phyloP scores from a whole-genome alignment of 2,113 vertebrate genomes.

The Poeciliopsis turrubarensis region DNA sequence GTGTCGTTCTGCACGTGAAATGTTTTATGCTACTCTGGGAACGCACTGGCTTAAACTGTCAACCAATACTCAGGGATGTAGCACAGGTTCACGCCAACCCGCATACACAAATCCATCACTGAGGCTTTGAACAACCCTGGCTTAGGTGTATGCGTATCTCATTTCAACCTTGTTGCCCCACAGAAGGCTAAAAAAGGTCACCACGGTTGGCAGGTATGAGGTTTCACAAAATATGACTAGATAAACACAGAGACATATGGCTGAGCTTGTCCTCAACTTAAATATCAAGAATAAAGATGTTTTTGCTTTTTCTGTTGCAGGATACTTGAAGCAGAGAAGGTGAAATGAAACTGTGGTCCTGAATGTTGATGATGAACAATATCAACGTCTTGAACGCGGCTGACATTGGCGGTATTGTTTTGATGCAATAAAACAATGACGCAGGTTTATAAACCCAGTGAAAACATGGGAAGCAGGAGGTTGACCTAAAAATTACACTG shows the following conservation, averaged over 20 bases:
- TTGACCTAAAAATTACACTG: constrained; percentile 2
- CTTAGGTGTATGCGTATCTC: constrained; percentile 70
- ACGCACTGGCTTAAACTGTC: constrained; percentile 60
- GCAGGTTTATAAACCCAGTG: not conserved
- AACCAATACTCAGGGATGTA: constrained; percentile 43
- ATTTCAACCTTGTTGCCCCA: constrained; percentile 60
- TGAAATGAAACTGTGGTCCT: too few species aligned
- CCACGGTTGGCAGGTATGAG: constrained; percentile 19
- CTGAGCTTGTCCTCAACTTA: not conserved
- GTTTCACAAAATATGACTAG: constrained; percentile 27
- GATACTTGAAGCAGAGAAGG: not conserved
- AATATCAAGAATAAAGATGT: not conserved
- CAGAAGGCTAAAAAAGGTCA: constrained; percentile 58
- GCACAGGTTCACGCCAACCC: constrained; percentile 24
- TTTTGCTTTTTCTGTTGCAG: not conserved
- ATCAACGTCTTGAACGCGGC: not conserved
- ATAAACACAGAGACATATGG: constrained; percentile 36
- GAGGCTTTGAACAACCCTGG: constrained; percentile 49
- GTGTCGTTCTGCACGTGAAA: constrained; percentile 42
- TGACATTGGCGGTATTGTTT: not conserved
- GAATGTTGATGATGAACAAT: not conserved
- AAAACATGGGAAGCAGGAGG: not conserved
- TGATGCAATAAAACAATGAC: not conserved
- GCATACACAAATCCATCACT: constrained; percentile 58
- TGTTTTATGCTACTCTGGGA: constrained; percentile 43